Base-by-base conservation (phyloP, 1,140 invertebrate genomes). In the Drosophila serrata region DNA sequence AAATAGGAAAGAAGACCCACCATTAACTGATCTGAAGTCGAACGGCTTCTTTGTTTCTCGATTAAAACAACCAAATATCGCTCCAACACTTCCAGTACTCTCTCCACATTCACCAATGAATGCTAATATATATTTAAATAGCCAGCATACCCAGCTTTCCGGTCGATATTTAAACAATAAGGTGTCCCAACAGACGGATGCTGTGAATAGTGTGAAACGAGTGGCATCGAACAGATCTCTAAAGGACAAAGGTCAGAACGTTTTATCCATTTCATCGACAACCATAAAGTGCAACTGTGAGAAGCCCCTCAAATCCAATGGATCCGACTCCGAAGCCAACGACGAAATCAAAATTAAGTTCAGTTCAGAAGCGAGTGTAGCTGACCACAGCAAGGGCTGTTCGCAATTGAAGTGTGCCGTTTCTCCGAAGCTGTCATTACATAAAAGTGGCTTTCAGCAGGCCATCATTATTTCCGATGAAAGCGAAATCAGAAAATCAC, bases 91-190 rank as follows among this genome's bases (percentile, higher is more conserved):
- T 65, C 90, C 88, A 31, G 48, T 80, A 65, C 73, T 80, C 39
- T 91, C 85, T 69, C 87, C 87, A 17, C 82, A 91, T 64, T 90
- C 79, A 19, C 84, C 88, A 3, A 63, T 85, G 40, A 80, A 90
- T 58, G 53, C 75, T 39, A 78, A 65, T 31, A 49, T 68, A 35
- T 65, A 91, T 70, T 49, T 67, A n/a, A 74, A 68, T 65, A 75
- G 65, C 39, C 81, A 88, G 22, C 75, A 79, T 57, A 82, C 74
- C 43, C 90, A 91, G 55, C 81, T 91, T 22, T 91, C 88, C 48
- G 88, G 68, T 62, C 62, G 88, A n/a, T 91, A 91, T 64, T 77
- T 91, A 45, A 79, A 91, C 35, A 91, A 91, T 60, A 91, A 79
- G 61, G 51, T 75, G 19, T 45, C 48, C 2, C 64, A 62, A 42